Base-by-base conservation (phyloP, 2,888 invertebrate species). In the Agrotis exclamationis region DNA sequence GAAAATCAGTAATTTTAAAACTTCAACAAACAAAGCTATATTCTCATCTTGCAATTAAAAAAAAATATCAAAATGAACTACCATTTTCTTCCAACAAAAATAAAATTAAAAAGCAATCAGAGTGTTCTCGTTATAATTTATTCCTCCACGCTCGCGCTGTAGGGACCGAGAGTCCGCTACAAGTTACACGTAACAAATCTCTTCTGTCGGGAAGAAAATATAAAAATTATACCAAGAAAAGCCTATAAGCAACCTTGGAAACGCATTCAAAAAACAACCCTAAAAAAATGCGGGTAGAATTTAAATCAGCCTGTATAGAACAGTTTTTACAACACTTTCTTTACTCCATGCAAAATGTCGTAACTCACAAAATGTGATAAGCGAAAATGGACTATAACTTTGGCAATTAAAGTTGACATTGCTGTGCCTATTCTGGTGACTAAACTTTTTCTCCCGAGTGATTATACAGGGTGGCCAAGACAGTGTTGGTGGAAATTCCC, bases 131-230 rank as follows among this genome's bases (percentile, higher is more conserved):
- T 78, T 82, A 86, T 90, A 88, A 89, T 86, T 87, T 87, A 89
- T 88, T 85, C 83, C 85, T 79, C 75, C 72, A 50, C 60, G 59
- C 59, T 68, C 72, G 45, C 60, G 59, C 59, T 68, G 74, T 74
- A 83, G 85, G 83, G 84, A 79, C 86, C 84, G 85, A 86, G 86
- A 87, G 90, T 90, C 90, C 91, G 89, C 88, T 92, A 90, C 85
- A 86, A 88, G 91, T 93, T 92, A 85, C 86, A 88, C 83, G 84
- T 83, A 91, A 92, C 93, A 94, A 95, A 94, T 93, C 93, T 93
- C 83, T 83, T 57, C 89, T 85, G 89, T 87, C 85, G 84, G 87
- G 90, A 93, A 92, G 93, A 93, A 95, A 93, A 90, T 91, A 92
- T 93, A 95, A 95, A 95, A 95, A 91, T 84, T 70, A 82, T 56